These are phyloP conservation scores for Thera britannica DNA, from an alignment of 2,888 invertebrate genomes.

Conservation along the genomic window DNA sequence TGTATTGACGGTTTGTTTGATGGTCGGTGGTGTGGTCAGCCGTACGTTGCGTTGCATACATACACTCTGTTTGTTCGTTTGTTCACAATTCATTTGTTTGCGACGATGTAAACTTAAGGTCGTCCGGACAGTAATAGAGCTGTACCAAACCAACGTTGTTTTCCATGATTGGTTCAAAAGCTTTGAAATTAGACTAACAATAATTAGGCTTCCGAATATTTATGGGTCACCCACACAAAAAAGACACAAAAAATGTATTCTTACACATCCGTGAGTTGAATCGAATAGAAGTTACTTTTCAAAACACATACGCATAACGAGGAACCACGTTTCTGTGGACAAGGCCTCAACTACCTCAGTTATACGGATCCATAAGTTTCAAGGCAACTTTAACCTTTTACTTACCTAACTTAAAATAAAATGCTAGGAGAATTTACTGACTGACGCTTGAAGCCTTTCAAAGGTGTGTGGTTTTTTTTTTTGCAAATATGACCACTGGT, in stretches of 20 bases:
- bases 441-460: constrained; percentile 28
- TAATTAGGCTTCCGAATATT: neutral
- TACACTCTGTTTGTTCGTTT: constrained; percentile 62
- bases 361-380: constrained; percentile 52
- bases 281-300: neutral
- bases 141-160: neutral
- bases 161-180: neutral
- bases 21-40: constrained; percentile 69
- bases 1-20: constrained; percentile 35
- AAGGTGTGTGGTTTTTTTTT: neutral
- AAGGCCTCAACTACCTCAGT: neutral
- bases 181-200: neutral
- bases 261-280: neutral
- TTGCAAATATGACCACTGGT: neutral
- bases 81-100: constrained; percentile 63
- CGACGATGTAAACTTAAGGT: constrained; percentile 47
- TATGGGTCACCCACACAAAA: neutral
- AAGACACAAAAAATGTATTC: neutral
- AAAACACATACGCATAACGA: neutral
- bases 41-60: constrained; percentile 55
- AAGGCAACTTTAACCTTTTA: constrained; percentile 41
- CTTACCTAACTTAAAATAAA: constrained; percentile 50
- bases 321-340: neutral
- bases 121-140: neutral
- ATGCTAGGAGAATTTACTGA: constrained; percentile 39